Evolutionary conservation across 92 coral and sea anemone species (phyloP).

Genomic region (Parazoanthus atlanticus): DNA sequence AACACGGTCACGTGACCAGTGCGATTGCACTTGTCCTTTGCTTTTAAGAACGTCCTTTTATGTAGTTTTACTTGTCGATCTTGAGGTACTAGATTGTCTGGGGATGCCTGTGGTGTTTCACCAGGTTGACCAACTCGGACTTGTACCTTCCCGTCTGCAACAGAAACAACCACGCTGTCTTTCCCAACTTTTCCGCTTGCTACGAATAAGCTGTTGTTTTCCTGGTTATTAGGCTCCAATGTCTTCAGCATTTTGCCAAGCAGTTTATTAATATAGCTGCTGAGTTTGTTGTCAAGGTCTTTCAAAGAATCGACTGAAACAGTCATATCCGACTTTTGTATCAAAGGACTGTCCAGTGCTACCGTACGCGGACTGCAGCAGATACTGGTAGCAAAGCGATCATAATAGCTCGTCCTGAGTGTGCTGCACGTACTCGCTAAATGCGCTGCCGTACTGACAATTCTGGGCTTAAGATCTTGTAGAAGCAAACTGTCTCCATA

Average conservation of each 20-base stretch:
- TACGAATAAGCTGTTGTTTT: not conserved
- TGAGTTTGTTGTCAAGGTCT: conserved; percentile 26
- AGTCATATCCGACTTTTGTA: not conserved
- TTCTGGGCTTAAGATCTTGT: conserved; percentile 22
- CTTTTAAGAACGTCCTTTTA: not conserved
- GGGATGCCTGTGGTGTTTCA: conserved; percentile 12
- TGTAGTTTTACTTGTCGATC: not conserved
- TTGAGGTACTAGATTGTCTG: not conserved
- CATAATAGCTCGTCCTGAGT: conserved; percentile 45
- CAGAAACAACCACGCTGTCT: not conserved
- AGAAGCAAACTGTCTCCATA: conserved; percentile 29
- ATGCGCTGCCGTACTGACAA: conserved; percentile 4
- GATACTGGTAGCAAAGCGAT: conserved; percentile 40
- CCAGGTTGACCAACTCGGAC: not conserved
- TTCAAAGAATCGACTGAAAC: conserved; percentile 24
- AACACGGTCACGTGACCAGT: conserved; percentile 70
- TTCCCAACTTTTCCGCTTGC: conserved; percentile 11
- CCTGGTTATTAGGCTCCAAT: conserved; percentile 40
- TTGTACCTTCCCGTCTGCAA: conserved; percentile 3
- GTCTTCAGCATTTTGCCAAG: conserved; percentile 50
- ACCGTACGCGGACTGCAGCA: conserved; percentile 47
- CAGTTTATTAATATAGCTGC: conserved; percentile 46
- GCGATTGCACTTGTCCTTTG: conserved; percentile 25
- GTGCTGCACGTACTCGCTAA: conserved; percentile 46
- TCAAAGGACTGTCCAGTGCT: not conserved